Evolutionary conservation across 2,797 vertebrate genomes (phyloP).

Genomic region (Tangara arthus): DNA sequence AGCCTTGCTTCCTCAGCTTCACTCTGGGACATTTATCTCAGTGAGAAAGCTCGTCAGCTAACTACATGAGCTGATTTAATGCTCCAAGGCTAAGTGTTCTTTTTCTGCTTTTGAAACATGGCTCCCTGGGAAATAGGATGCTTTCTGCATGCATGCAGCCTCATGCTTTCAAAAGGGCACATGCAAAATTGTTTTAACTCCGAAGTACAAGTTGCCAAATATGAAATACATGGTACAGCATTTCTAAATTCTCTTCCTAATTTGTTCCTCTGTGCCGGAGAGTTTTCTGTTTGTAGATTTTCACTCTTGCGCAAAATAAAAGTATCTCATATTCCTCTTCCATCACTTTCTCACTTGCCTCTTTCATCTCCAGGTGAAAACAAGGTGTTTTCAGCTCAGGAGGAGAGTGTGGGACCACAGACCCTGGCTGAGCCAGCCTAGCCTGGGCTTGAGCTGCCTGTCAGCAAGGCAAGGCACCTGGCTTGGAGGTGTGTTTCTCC

Average conservation of each 20-base stretch:
- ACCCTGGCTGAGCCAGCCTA: background rate
- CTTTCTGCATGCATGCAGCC: background rate
- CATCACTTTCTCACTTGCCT: background rate
- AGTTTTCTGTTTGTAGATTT: background rate
- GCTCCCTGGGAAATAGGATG: background rate
- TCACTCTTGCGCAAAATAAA: background rate
- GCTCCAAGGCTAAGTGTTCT: background rate
- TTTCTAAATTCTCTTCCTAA: constrained; percentile 1
- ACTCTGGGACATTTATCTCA: background rate
- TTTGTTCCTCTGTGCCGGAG: background rate
- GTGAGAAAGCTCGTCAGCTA: background rate
- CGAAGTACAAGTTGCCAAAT: background rate
- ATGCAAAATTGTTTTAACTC: background rate
- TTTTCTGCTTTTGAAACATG: constrained; percentile 30
- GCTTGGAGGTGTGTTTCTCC: background rate
- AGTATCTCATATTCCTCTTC: background rate
- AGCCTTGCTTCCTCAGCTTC: background rate
- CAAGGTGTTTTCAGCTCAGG: background rate
- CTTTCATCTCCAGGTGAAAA: background rate
- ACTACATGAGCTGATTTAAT: background rate
- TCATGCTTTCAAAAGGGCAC: background rate
- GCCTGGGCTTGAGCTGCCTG: background rate
- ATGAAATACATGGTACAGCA: background rate
- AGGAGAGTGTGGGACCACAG: background rate
- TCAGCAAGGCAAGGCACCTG: background rate